Evolutionary conservation across 2,888 invertebrate species (phyloP).

Genomic region (Eristalis pertinax): DNA sequence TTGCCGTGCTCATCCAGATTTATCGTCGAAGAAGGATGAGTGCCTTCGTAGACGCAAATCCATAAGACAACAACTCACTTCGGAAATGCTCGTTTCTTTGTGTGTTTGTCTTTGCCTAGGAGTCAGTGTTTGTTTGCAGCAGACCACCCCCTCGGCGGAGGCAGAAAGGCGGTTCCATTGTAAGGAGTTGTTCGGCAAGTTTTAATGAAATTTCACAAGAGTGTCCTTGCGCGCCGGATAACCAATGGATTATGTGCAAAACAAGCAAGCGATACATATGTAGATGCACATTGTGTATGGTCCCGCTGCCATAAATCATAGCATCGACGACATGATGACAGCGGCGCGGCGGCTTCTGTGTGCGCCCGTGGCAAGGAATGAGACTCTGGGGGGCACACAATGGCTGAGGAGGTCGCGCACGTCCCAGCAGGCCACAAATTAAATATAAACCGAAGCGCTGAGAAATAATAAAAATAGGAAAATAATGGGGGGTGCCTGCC

Average conservation of each 20-base stretch:
- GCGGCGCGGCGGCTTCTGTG: neutral
- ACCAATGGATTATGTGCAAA: neutral
- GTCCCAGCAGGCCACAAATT: slow-evolving; percentile 34
- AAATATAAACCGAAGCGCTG: slow-evolving; percentile 23
- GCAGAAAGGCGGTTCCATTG: no score
- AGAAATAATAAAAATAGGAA: slow-evolving; percentile 35
- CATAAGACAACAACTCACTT: slow-evolving; percentile 19
- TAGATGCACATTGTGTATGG: neutral
- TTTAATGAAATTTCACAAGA: slow-evolving; percentile 49
- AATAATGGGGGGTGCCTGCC: slow-evolving; percentile 30
- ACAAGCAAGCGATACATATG: neutral
- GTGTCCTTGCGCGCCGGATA: slow-evolving; percentile 14
- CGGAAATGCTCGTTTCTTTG: neutral
- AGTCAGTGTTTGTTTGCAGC: neutral
- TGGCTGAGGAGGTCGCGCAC: slow-evolving; percentile 15
- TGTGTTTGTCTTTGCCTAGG: slow-evolving; percentile 6
- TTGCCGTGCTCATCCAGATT: neutral
- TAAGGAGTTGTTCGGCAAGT: slow-evolving; percentile 17
- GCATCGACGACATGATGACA: slow-evolving; percentile 8
- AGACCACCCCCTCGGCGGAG: neutral
- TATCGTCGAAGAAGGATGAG: neutral
- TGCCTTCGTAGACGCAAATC: slow-evolving; percentile 6
- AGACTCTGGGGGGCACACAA: neutral
- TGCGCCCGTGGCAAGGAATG: neutral
- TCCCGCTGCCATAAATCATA: slow-evolving; percentile 38